These are phyloP conservation scores for Pangasius larnaudii DNA, from an alignment of 2,797 vertebrate species.

Conservation along the genomic window DNA sequence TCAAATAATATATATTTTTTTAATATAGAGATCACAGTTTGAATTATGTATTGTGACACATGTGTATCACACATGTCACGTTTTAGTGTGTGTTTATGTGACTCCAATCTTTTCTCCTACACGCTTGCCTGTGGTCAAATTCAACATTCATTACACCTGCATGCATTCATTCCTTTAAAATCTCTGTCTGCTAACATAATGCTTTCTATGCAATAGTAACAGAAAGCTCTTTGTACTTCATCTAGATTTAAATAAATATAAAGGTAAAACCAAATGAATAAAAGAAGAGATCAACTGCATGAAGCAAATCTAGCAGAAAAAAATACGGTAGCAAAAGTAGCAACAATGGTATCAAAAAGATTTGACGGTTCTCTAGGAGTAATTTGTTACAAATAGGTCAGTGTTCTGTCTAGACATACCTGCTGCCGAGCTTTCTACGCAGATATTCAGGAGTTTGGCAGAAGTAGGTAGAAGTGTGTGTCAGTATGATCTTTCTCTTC, in stretches of 20 bases:
- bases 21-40: too few relatives aligned
- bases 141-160: background rate
- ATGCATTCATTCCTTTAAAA: background rate
- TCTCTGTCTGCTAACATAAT: background rate
- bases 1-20: background rate
- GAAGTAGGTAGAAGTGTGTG: background rate
- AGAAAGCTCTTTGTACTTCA: background rate
- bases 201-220: background rate
- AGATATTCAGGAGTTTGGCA: slow-evolving; percentile 16
- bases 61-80: background rate
- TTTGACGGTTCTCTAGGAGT: background rate
- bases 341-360: background rate
- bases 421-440: slow-evolving; percentile 16
- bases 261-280: background rate
- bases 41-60: background rate
- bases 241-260: background rate
- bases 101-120: background rate
- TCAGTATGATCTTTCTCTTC: slow-evolving; percentile 5
- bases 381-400: background rate
- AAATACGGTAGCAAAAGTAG: background rate
- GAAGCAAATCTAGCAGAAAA: background rate
- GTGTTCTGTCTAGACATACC: slow-evolving; percentile 23
- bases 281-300: background rate
- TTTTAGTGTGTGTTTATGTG: background rate
- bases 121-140: background rate